These are phyloP conservation scores for Andrena camellia DNA, from an alignment of 2,888 invertebrate species.

Conservation along the genomic window DNA sequence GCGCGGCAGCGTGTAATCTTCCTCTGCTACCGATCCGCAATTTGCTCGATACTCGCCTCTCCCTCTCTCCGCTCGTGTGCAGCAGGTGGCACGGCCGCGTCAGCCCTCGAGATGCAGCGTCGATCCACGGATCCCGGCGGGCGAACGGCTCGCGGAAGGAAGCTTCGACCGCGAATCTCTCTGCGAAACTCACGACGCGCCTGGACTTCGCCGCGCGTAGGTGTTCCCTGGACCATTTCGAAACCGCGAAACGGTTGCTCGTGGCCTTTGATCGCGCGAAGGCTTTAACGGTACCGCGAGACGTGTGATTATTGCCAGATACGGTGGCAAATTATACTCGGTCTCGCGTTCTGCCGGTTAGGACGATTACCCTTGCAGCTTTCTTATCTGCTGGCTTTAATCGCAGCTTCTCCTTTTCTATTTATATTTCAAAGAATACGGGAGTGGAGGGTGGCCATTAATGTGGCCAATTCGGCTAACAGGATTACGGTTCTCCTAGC, in stretches of 20 bases:
- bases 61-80: not conserved
- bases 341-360: constrained; percentile 28
- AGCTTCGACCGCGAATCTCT: not conserved
- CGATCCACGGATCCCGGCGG: not conserved
- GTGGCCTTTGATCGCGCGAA: constrained; percentile 51
- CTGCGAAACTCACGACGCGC: not conserved
- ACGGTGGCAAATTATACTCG: constrained; percentile 30
- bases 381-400: not conserved
- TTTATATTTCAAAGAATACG: not conserved
- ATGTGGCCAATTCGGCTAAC: not conserved
- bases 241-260: constrained; percentile 38
- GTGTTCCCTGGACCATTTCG: constrained; percentile 22
- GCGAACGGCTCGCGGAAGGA: not conserved
- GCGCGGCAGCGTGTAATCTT: constrained; percentile 67
- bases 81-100: constrained; percentile 24
- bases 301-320: constrained; percentile 58
- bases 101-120: not conserved
- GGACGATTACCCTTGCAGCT: not conserved
- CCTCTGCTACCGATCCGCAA: constrained; percentile 70
- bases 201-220: not conserved
- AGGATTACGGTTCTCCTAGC: not conserved
- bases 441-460: not conserved
- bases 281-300: constrained; percentile 62
- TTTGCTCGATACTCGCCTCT: constrained; percentile 56
- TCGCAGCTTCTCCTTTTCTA: not conserved